Percentiles rank a stretch among this genome's conserved stretches.
Conservation (phyloP, 2,797 vertebrate genomes). For the Eidolon dupreanum region DNA sequence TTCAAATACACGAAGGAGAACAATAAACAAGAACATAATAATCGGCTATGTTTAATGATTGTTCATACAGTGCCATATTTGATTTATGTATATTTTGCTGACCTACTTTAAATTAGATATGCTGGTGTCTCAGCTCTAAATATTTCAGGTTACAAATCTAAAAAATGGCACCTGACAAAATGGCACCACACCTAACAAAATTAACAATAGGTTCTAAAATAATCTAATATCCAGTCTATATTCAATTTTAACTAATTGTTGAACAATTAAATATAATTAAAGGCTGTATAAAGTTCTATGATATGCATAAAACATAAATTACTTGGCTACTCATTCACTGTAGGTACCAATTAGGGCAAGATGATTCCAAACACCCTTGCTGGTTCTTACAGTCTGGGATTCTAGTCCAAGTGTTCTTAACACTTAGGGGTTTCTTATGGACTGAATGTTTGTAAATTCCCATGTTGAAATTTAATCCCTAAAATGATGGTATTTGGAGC, state of each 20-base stretch:
- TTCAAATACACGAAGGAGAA: background rate
- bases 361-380: background rate
- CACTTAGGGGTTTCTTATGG: background rate
- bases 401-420: background rate
- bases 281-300: background rate
- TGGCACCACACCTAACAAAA: background rate
- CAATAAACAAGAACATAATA: background rate
- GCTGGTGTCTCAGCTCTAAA: background rate
- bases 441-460: background rate
- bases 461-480: background rate
- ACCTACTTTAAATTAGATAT: conserved; percentile 12
- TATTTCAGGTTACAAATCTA: background rate
- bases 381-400: background rate
- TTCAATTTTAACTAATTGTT: background rate
- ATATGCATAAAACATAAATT: background rate
- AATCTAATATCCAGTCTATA: background rate
- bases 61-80: background rate
- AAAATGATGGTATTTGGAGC: background rate
- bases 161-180: background rate
- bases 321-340: background rate
- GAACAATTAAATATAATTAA: background rate
- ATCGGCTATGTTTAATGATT: background rate
- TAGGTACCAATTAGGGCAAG: background rate
- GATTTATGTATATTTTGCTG: background rate
- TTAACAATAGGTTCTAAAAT: background rate